Percentiles rank a stretch among this genome's conserved stretches.
Evolutionary conservation across 2,113 vertebrate species (phyloP).

Genomic region (Poeciliopsis prolifica): DNA sequence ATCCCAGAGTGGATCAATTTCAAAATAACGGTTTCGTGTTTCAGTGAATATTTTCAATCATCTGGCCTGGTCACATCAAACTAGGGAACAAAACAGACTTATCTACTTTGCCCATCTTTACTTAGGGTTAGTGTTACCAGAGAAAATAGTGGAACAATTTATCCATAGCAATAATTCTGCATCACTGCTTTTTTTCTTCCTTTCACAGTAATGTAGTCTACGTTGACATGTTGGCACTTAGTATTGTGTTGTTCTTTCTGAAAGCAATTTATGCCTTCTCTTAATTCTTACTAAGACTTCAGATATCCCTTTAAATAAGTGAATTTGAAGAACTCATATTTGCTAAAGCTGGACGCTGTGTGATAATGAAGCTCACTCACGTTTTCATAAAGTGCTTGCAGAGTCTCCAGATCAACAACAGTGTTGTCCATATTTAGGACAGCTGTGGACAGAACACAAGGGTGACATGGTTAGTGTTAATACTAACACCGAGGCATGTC

Average conservation of each 20-base stretch:
- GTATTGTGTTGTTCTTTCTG: too few relatives aligned
- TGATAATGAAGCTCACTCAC: slow-evolving; percentile 80
- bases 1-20: too few relatives aligned
- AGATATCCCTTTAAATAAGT: background rate
- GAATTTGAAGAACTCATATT: background rate
- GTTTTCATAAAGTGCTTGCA: slow-evolving; percentile 97
- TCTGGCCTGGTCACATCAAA: too few relatives aligned
- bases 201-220: too few relatives aligned
- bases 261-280: slow-evolving; percentile 34
- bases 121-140: background rate
- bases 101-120: background rate
- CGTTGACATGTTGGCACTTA: too few relatives aligned
- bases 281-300: slow-evolving; percentile 41
- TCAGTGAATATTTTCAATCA: too few relatives aligned
- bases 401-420: slow-evolving; percentile 95
- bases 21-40: too few relatives aligned
- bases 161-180: background rate
- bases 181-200: too few relatives aligned
- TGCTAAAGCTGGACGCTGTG: background rate
- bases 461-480: slow-evolving; percentile 55
- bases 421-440: slow-evolving; percentile 96
- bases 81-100: too few relatives aligned
- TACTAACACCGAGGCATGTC: slow-evolving; percentile 31
- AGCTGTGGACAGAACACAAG: slow-evolving; percentile 77
- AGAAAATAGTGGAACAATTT: background rate